Evolutionary conservation across 2,888 invertebrate genomes (phyloP), one percentile per base, ranked within the genome.

Genomic region (Dicyrtoma fusca): DNA sequence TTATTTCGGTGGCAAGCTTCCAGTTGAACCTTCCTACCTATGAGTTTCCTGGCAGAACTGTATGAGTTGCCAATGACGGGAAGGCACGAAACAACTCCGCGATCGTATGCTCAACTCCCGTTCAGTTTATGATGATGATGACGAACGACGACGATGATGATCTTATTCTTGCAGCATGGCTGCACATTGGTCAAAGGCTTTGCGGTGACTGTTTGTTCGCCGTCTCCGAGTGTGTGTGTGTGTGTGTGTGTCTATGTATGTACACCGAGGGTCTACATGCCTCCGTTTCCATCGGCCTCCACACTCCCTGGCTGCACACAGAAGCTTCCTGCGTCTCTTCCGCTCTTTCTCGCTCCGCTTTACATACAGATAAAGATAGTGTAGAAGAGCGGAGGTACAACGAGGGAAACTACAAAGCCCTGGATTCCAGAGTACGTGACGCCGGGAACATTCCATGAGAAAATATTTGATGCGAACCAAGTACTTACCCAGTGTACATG

Each of bases 151-250:
- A 74, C 53, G 71, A 70, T 59, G 71, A 77, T 79, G 76, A 79
- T 79, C 79, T 79, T 79, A 79, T 79, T 76, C 74, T 75, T 77
- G 72, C 59, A 64, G 77, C 77, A 74, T 77, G 75, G 71, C 51
- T 77, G 79, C 74, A 79, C 79, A 79, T 79, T 76, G 77, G 76
- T 79, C 79, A 79, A 79, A 79, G 77, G 73, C 75, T 71, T 72
- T 71, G 74, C 71, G 71, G 72, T 69, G 66, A 53, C 62, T 78
- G 73, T 78, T 78, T 74, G 72, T 64, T 77, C 17, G 19, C 19
- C 51, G 57, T 14, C 19, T 21, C 19, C 23, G 57, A 57, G 19
- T 57, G 21, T 21, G 3, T 21, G 21, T 57, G 5, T 49, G 5
- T 49, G 5, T 49, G 5, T 49, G 5, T 34, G 4, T 34, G 4